Evolutionary conservation across 2,113 vertebrate species (phyloP).

Genomic region (Psilopogon haemacephalus): DNA sequence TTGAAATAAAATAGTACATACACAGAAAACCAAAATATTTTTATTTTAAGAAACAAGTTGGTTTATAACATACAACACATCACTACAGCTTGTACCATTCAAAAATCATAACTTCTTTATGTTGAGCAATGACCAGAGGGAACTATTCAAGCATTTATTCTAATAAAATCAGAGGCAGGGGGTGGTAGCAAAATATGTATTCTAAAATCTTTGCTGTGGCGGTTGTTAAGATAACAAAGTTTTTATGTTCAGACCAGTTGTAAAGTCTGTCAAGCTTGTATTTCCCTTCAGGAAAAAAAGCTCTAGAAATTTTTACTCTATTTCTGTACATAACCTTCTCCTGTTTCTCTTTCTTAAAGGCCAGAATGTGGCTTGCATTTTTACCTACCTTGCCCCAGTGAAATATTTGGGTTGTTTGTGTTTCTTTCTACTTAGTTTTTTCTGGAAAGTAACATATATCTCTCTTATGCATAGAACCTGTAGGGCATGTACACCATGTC

Average conservation of each 20-base stretch:
- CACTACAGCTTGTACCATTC: not conserved
- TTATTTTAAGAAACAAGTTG: not conserved
- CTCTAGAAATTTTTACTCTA: not conserved
- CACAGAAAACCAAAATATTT: not conserved
- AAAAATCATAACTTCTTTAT: not conserved
- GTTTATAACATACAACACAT: not conserved
- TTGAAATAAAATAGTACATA: not conserved
- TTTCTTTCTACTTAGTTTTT: not conserved
- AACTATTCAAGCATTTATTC: conserved; percentile 4
- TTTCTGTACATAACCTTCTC: not conserved
- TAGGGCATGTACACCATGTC: not conserved
- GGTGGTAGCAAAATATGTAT: not conserved
- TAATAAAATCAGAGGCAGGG: not conserved
- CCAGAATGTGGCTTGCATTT: not conserved
- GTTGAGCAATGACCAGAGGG: conserved; percentile 21
- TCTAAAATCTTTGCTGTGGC: conserved; percentile 3
- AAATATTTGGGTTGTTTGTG: not conserved
- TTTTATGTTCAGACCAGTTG: not conserved
- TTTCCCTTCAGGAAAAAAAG: not conserved
- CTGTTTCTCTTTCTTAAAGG: not conserved
- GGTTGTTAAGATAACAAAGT: conserved; percentile 31
- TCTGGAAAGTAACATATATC: not conserved
- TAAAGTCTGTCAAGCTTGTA: conserved; percentile 30
- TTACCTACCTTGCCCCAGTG: not conserved
- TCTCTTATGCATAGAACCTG: not conserved